Conservation (phyloP, 2,113 vertebrate genomes). For the Pteronura brasiliensis region DNA sequence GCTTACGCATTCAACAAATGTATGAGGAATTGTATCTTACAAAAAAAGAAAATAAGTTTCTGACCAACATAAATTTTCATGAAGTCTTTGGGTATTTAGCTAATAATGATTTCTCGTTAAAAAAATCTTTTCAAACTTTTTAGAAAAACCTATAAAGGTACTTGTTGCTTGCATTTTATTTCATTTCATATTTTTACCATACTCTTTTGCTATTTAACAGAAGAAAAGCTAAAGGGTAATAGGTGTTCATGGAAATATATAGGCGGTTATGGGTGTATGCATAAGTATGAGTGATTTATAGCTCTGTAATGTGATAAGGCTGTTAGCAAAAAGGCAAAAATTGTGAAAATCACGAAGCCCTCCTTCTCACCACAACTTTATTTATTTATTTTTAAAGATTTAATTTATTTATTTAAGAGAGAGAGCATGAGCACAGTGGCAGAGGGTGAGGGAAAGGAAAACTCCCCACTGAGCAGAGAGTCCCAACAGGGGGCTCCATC, state of each 20-base stretch:
- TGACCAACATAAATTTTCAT: not conserved
- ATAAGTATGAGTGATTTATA: not conserved
- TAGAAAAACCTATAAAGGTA: not conserved
- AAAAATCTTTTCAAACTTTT: not conserved
- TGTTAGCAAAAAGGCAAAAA: not conserved
- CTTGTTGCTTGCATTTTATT: not conserved
- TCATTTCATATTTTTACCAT: not conserved
- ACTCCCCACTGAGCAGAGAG: not conserved
- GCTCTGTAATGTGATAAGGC: not conserved
- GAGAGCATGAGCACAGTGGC: not conserved
- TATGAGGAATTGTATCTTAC: not conserved
- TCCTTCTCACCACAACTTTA: not conserved
- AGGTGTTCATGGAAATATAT: not conserved
- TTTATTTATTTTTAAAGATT: not conserved
- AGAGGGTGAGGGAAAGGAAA: not conserved
- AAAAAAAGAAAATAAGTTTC: not conserved
- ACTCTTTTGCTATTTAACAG: fast-evolving
- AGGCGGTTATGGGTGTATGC: not conserved
- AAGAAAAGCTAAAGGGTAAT: not conserved
- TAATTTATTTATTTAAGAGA: not conserved
- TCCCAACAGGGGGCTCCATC: not conserved
- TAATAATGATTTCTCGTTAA: not conserved
- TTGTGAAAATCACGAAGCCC: not conserved
- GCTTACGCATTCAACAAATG: not conserved
- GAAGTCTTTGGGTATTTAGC: not conserved